Conservation (phyloP, 2,888 invertebrate genomes). For the Microdon myrmicae region DNA sequence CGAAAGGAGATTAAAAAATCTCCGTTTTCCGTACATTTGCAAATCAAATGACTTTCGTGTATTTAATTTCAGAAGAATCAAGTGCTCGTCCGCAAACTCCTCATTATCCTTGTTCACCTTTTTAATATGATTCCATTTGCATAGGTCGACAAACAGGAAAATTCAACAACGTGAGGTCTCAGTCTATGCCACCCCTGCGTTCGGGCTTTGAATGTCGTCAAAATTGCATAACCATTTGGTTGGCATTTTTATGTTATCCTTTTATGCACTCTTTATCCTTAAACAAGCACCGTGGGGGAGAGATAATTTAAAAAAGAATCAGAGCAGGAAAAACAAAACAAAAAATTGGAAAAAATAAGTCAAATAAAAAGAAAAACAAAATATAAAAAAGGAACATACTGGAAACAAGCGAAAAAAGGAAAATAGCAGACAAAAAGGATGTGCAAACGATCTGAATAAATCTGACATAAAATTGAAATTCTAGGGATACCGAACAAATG, state of each 20-base stretch:
- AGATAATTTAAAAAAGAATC: too few species aligned
- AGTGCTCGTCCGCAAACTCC: slow-evolving; percentile 1
- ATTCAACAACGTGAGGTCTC: slow-evolving; percentile 21
- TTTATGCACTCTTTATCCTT: slow-evolving; percentile 7
- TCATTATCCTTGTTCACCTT: slow-evolving; percentile 17
- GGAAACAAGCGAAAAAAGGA: neutral
- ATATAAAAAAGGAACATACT: slow-evolving; percentile 9
- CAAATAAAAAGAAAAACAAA: slow-evolving; percentile 8
- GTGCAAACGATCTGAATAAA: slow-evolving; percentile 50
- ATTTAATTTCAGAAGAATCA: slow-evolving; percentile 16
- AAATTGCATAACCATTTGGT: slow-evolving; percentile 21
- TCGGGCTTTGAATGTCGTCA: slow-evolving; percentile 13
- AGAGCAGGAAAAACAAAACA: too few species aligned
- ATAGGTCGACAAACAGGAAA: neutral
- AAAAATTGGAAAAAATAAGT: too few species aligned
- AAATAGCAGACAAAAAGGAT: slow-evolving; percentile 21
- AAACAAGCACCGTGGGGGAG: too few species aligned
- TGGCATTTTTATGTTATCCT: slow-evolving; percentile 12
- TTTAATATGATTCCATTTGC: slow-evolving; percentile 39
- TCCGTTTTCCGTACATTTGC: slow-evolving; percentile 32
- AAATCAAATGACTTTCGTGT: slow-evolving; percentile 36
- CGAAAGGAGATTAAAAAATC: slow-evolving; percentile 36
- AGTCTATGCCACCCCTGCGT: neutral
- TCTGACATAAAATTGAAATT: slow-evolving; percentile 47
- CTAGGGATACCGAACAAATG: slow-evolving; percentile 17